These are phyloP conservation scores for Alsophila aescularia DNA, from an alignment of 2,888 invertebrate genomes.

Conservation along the genomic window DNA sequence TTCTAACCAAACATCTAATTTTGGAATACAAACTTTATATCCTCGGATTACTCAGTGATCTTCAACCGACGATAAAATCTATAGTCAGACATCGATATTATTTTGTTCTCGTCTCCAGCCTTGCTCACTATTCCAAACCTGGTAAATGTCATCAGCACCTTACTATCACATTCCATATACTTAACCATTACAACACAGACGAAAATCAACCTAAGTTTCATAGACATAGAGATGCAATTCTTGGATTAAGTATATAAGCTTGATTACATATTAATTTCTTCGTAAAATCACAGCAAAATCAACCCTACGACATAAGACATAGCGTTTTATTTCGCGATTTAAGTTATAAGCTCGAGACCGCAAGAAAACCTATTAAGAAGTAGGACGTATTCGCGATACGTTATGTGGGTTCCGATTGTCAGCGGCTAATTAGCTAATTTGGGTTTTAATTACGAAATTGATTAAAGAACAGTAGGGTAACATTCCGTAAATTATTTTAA, in stretches of 20 bases:
- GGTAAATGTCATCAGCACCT: conserved; percentile 29
- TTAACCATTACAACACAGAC: not conserved
- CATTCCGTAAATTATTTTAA: not conserved
- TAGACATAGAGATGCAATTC: not conserved
- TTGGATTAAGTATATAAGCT: conserved; percentile 1
- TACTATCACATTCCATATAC: conserved; percentile 19
- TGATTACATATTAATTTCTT: conserved; percentile 3
- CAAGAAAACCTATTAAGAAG: conserved; percentile 44
- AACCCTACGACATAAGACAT: not conserved
- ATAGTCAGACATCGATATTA: no score
- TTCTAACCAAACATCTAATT: no score
- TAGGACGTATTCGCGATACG: conserved; percentile 47
- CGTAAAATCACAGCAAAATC: conserved; percentile 4
- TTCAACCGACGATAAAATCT: no score
- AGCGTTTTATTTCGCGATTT: conserved; percentile 3
- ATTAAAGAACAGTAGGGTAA: not conserved
- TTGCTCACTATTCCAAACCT: conserved; percentile 19
- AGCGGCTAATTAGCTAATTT: conserved; percentile 32
- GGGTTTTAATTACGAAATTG: conserved; percentile 4
- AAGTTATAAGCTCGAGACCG: conserved; percentile 26
- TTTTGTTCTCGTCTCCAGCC: not conserved
- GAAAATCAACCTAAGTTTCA: not conserved
- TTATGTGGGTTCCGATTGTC: conserved; percentile 32
- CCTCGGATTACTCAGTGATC: no score
- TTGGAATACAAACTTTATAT: no score